phyloP scores from a whole-genome alignment of 2,797 vertebrate species.

The Tapirus indicus region DNA sequence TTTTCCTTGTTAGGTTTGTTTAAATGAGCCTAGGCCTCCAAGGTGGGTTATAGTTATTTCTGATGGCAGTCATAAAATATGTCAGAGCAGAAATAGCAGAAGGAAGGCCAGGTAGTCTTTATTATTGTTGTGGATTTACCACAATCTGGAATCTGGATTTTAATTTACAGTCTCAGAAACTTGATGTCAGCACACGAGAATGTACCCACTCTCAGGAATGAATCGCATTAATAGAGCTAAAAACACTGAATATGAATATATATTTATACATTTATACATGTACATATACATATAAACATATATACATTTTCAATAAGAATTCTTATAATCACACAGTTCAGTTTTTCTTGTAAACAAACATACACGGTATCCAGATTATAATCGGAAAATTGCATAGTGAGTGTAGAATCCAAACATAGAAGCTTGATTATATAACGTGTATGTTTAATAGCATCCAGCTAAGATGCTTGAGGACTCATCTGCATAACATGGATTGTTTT shows the following conservation, averaged over 20 bases:
- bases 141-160: not conserved
- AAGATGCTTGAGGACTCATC: not conserved
- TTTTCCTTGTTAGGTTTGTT: not conserved
- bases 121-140: not conserved
- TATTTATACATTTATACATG: rapidly evolving
- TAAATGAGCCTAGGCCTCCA: not conserved
- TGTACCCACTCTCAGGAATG: not conserved
- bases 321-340: not conserved
- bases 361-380: not conserved
- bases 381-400: not conserved
- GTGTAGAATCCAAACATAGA: not conserved
- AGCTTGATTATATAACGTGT: rapidly evolving
- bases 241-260: not conserved
- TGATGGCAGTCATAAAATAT: not conserved
- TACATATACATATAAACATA: not conserved
- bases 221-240: not conserved
- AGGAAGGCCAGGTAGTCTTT: not conserved
- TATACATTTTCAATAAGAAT: not conserved
- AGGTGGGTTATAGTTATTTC: not conserved
- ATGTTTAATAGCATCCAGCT: not conserved
- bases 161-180: not conserved
- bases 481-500: rapidly evolving
- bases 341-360: not conserved
- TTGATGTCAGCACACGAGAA: not conserved
- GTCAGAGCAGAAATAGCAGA: not conserved